phyloP scores from a whole-genome alignment of 2,888 invertebrate species.

The Clitarchus hookeri region DNA sequence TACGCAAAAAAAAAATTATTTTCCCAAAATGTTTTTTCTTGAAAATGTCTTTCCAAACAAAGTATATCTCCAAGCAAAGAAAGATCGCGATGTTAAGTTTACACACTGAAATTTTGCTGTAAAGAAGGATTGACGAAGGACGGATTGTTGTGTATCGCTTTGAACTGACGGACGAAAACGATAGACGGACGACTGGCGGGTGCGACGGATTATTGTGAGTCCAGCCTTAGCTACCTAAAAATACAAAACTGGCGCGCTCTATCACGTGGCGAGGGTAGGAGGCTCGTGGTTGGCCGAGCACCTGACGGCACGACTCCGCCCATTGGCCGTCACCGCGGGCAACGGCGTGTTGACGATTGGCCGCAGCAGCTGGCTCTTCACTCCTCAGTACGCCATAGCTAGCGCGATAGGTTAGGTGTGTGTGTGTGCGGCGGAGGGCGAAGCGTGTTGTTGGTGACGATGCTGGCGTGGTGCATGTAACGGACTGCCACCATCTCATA shows the following conservation, averaged over 20 bases:
- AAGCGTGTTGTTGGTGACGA: too few relatives aligned
- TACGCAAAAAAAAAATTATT: too few relatives aligned
- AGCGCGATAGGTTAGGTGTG: background rate
- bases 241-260: background rate
- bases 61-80: too few relatives aligned
- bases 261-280: background rate
- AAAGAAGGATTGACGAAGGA: too few relatives aligned
- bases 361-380: background rate
- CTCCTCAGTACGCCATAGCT: background rate
- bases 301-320: background rate
- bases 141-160: too few relatives aligned
- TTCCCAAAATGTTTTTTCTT: too few relatives aligned
- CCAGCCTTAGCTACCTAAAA: background rate
- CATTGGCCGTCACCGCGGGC: background rate
- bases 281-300: slow-evolving; percentile 14
- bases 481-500: background rate
- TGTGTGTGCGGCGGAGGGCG: background rate
- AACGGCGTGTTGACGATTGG: background rate
- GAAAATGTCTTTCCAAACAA: too few relatives aligned
- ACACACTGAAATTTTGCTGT: too few relatives aligned
- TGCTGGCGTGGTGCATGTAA: background rate
- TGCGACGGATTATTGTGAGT: too few relatives aligned
- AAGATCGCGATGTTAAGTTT: too few relatives aligned
- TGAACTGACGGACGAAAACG: too few relatives aligned
- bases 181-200: too few relatives aligned